Percentiles rank a stretch among this genome's conserved stretches.
Evolutionary conservation across 1,140 invertebrate species (phyloP).

Genomic region (Adoxophyes honmai): DNA sequence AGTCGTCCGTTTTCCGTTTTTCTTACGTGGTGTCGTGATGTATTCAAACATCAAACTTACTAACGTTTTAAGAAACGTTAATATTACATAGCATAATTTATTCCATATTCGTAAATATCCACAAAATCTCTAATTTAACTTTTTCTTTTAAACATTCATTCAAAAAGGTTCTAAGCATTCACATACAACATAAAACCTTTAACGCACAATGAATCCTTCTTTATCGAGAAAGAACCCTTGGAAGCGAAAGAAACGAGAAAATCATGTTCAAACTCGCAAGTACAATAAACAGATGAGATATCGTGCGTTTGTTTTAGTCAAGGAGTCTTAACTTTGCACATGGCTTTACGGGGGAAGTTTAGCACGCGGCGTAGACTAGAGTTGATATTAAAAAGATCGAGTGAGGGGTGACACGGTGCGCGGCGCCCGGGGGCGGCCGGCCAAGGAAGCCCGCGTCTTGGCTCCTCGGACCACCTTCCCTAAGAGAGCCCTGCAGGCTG

Average conservation of each 20-base stretch:
- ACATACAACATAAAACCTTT: too few species aligned
- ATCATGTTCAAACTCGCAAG: slow-evolving; percentile 25
- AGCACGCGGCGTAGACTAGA: slow-evolving; percentile 42
- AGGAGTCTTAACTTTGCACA: slow-evolving; percentile 35
- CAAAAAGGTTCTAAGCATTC: too few species aligned
- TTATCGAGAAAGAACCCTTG: not conserved
- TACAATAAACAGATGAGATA: slow-evolving; percentile 44
- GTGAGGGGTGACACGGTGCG: slow-evolving; percentile 24
- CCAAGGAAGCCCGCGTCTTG: slow-evolving; percentile 63
- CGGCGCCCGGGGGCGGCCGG: slow-evolving; percentile 32
- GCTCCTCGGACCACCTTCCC: slow-evolving; percentile 55
- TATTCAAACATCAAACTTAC: too few species aligned
- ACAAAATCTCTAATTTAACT: too few species aligned
- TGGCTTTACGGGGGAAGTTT: slow-evolving; percentile 48
- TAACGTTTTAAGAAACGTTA: too few species aligned
- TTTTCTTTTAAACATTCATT: too few species aligned
- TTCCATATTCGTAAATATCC: too few species aligned
- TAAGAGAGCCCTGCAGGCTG: slow-evolving; percentile 63
- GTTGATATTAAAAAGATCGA: slow-evolving; percentile 58
- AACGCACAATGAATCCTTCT: not conserved
- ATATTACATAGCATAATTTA: too few species aligned
- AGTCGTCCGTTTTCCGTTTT: too few species aligned
- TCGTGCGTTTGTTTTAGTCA: slow-evolving; percentile 23
- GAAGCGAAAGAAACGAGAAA: slow-evolving; percentile 21
- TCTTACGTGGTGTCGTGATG: too few species aligned